phyloP scores from a whole-genome alignment of 2,113 vertebrate genomes.

The Anthoscopus minutus region DNA sequence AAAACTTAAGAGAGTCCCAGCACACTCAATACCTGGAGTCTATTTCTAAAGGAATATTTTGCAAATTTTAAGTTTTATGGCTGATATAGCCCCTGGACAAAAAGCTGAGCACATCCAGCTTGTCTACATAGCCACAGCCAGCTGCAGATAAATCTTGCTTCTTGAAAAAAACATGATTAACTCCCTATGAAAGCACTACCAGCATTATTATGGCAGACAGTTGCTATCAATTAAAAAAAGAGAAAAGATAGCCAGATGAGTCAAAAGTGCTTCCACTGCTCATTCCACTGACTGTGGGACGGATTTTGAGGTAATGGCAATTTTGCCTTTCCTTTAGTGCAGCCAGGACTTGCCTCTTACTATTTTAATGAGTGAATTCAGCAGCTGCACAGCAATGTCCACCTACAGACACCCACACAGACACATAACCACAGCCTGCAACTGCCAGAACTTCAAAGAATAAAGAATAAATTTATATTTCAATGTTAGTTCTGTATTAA shows the following conservation, averaged over 20 bases:
- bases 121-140: neutral
- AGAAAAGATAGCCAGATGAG: neutral
- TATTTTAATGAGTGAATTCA: neutral
- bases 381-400: neutral
- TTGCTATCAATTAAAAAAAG: neutral
- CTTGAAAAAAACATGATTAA: neutral
- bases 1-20: neutral
- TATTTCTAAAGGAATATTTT: neutral
- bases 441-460: neutral
- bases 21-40: neutral
- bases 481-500: neutral
- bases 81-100: neutral
- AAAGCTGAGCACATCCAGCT: neutral
- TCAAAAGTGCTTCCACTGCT: neutral
- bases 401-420: neutral
- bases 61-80: neutral
- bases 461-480: neutral
- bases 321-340: neutral
- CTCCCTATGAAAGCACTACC: neutral
- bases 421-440: neutral
- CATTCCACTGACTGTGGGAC: neutral
- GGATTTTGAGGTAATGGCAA: neutral
- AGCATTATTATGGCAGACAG: neutral
- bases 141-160: neutral
- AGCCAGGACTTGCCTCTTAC: neutral